These are phyloP conservation scores for Venustaconcha ellipsiformis DNA, from an alignment of 1,140 invertebrate species.

Conservation along the genomic window DNA sequence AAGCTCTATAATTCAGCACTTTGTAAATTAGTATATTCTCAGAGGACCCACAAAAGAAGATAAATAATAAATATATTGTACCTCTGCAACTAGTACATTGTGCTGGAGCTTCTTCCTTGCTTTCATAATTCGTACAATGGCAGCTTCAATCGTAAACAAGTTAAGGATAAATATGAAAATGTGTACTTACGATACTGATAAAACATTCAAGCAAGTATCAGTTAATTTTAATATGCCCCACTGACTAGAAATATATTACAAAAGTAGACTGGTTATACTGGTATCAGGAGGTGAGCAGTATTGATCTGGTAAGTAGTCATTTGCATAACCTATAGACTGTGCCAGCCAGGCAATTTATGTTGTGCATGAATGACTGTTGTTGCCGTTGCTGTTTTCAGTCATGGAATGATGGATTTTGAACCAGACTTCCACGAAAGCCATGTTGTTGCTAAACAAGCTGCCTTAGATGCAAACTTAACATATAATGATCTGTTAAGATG, in stretches of 20 bases:
- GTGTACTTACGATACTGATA: neutral
- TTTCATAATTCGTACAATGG: conserved; percentile 99
- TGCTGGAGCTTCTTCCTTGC: conserved; percentile 89
- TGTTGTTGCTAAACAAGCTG: too few species aligned
- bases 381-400: too few species aligned
- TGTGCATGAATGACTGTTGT: too few species aligned
- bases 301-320: neutral
- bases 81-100: conserved; percentile 94
- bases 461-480: too few species aligned
- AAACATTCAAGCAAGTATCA: neutral
- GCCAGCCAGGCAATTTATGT: too few species aligned
- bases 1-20: too few species aligned
- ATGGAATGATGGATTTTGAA: too few species aligned
- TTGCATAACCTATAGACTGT: neutral
- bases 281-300: neutral
- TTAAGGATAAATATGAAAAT: conserved; percentile 37
- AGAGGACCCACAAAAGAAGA: neutral
- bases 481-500: too few species aligned
- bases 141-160: conserved; percentile 87
- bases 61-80: conserved; percentile 41
- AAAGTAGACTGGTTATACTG: neutral
- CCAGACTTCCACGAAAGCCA: too few species aligned
- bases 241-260: neutral
- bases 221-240: neutral
- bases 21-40: neutral